These are phyloP conservation scores for fruit fly (Drosophila melanogaster) DNA, from an alignment of 1,140 invertebrate species.

Conservation along the genomic window Release_6_plus_ISO1_MT NC_004354.4:21476501-21477000, in stretches of 20 bases:
- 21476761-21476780: slow-evolving; percentile 77
- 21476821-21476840: slow-evolving; percentile 10
- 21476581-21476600: slow-evolving; percentile 15
- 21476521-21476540: slow-evolving; percentile 1
- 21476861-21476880: not conserved
- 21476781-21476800: slow-evolving; percentile 80
- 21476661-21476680: slow-evolving; percentile 65
- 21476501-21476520: slow-evolving; percentile 19
- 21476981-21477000: too few species aligned
- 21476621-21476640: slow-evolving; percentile 15
- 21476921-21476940: not conserved
- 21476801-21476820: slow-evolving; percentile 24
- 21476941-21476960: not conserved
- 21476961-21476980: not conserved
- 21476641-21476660: slow-evolving; percentile 72
- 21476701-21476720: not conserved
- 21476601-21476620: slow-evolving; percentile 20
- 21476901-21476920: not conserved
- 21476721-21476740: slow-evolving; percentile 52
- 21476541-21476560: slow-evolving; percentile 1
- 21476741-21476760: slow-evolving; percentile 80
- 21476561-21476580: slow-evolving; percentile 11
- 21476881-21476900: slow-evolving; percentile 9
- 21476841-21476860: slow-evolving; percentile 6
- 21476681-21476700: slow-evolving; percentile 74